Base-by-base conservation (phyloP, 1,140 invertebrate species). In the Phortica variegata region DNA sequence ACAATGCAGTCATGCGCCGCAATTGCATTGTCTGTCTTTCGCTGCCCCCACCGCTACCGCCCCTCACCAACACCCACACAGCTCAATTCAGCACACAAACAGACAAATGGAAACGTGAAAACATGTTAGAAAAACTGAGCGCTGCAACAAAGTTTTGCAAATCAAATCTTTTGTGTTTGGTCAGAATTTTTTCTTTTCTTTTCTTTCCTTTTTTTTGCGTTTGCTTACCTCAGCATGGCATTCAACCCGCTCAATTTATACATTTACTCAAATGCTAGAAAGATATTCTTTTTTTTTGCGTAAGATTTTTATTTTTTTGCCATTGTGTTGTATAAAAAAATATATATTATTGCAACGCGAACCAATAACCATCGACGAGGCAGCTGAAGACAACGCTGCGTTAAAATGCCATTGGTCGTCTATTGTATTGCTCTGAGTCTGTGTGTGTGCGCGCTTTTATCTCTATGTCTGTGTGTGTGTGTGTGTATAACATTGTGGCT, bases 281-380 rank as follows among this genome's bases (percentile, higher is more conserved):
- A n/a, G n/a, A n/a, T 29, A 34, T 19, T 47, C 29, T 23, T 56
- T 56, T 49, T 40, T 34, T 34, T n/a, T 34, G 23, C 10, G 5
- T 26, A 26, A 6, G 5, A 5, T 26, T 26, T 10, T 26, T 10
- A 26, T 26, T 26, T 26, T 26, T 26, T 6, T 6, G 10, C 5
- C 23, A 26, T 26, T 56, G 49, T 51, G 40, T 15, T n/a, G n/a
- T n/a, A n/a, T n/a, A n/a, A n/a, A n/a, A n/a, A n/a, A n/a, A 66
- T 66, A 62, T 63, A 32, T 49, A 52, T 54, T 65, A 65, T 68
- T 70, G 65, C 65, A 59, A 59, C 61, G 65, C 65, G 65, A 69
- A 69, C 65, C 65, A 69, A 69, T 69, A 69, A 69, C 65, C 65
- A 70, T 65, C 61, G 61, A 69, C 55, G 56, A 58, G 65, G 56